A percentile compares a stretch with the other conserved stretches of the same genome.
Conservation (phyloP, 1,140 invertebrate genomes). For the Solenopsis fugax region DNA sequence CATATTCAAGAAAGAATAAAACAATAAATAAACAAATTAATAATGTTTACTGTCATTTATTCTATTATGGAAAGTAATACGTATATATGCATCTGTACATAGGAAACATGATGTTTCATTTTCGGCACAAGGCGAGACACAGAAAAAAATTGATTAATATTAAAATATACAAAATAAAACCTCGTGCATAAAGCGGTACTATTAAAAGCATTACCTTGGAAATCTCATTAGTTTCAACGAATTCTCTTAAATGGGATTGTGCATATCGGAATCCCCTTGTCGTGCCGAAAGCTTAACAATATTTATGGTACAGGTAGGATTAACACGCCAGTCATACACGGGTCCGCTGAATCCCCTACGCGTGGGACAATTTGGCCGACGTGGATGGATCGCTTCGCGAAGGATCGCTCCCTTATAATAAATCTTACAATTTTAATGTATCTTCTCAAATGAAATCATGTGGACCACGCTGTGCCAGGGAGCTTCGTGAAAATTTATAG, state of each 20-base stretch:
- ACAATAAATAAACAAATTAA: background rate
- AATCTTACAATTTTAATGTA: slow-evolving; percentile 45
- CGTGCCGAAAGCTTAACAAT: background rate
- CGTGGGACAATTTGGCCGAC: slow-evolving; percentile 11
- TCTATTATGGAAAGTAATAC: background rate
- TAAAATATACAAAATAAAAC: background rate
- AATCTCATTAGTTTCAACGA: slow-evolving; percentile 24
- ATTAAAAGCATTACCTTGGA: background rate
- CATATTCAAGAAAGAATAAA: background rate
- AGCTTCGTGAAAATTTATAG: slow-evolving; percentile 9
- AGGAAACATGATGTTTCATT: background rate
- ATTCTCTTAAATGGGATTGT: background rate
- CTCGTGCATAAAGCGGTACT: background rate
- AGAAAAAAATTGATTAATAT: slow-evolving; percentile 5
- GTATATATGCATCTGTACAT: background rate
- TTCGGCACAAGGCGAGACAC: background rate
- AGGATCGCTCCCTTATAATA: background rate
- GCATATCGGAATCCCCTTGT: background rate
- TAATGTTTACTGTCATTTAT: background rate
- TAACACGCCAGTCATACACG: slow-evolving; percentile 7
- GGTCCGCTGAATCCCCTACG: background rate
- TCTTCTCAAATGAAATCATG: background rate
- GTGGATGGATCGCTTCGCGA: slow-evolving; percentile 19
- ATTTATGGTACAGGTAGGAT: slow-evolving; percentile 32
- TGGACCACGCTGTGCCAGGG: background rate